Conservation (phyloP, 2,113 vertebrate genomes). For the Gila orcuttii region DNA sequence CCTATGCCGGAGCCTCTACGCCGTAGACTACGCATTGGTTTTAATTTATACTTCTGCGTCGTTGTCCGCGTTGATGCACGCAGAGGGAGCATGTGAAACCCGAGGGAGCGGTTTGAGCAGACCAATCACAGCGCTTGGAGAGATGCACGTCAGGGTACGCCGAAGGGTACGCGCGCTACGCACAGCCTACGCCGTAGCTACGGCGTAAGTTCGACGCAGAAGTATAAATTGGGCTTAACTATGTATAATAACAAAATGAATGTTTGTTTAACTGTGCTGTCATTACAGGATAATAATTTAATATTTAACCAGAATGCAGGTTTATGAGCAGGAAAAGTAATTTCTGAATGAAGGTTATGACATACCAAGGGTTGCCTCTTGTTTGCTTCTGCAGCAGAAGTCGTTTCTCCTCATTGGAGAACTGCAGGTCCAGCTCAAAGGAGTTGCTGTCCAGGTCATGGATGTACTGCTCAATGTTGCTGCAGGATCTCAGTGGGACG, state of each 20-base stretch:
- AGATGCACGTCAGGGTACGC: too few relatives aligned
- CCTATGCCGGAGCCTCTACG: too few relatives aligned
- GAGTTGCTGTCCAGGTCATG: slow-evolving; percentile 96
- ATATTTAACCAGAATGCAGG: not conserved
- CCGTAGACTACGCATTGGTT: too few relatives aligned
- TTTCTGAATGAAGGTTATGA: not conserved
- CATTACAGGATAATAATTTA: not conserved
- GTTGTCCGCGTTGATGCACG: too few relatives aligned
- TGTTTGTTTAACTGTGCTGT: not conserved
- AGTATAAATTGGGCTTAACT: too few relatives aligned
- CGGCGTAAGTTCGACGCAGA: too few relatives aligned
- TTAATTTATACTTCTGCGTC: too few relatives aligned
- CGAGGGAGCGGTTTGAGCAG: too few relatives aligned
- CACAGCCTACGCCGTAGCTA: too few relatives aligned
- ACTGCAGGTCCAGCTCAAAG: slow-evolving; percentile 95
- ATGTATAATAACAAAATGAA: not conserved
- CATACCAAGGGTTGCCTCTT: slow-evolving; percentile 92
- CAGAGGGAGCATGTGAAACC: too few relatives aligned
- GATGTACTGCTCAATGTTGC: slow-evolving; percentile 98
- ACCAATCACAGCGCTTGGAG: too few relatives aligned
- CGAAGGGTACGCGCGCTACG: too few relatives aligned
- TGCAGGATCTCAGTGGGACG: slow-evolving; percentile 73
- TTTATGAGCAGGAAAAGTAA: not conserved
- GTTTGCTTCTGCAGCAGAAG: slow-evolving; percentile 94
- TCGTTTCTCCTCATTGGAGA: slow-evolving; percentile 93